Conservation (phyloP, 2,113 vertebrate species). For the Riparia riparia region DNA sequence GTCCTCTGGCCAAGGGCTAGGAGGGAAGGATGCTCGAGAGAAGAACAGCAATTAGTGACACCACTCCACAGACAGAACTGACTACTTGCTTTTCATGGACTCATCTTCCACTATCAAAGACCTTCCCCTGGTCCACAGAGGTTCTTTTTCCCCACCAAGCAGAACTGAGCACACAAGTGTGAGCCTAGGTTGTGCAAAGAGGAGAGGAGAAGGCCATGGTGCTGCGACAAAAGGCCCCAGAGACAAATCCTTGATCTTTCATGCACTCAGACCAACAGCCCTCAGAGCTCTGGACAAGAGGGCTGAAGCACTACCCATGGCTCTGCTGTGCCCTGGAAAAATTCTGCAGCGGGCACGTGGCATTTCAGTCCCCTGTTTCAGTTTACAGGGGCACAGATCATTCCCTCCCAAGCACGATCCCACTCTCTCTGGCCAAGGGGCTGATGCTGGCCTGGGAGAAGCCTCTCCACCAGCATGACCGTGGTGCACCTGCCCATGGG, state of each 20-base stretch:
- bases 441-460: not conserved
- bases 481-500: not conserved
- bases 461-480: not conserved
- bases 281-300: not conserved
- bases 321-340: not conserved
- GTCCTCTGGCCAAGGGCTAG: not conserved
- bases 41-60: not conserved
- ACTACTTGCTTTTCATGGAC: not conserved
- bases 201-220: not conserved
- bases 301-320: not conserved
- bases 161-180: not conserved
- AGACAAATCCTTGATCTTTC: not conserved
- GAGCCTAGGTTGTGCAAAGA: rapidly evolving
- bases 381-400: not conserved
- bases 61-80: not conserved
- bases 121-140: not conserved
- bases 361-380: conserved; percentile 12
- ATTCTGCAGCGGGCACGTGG: not conserved
- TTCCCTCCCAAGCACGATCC: not conserved
- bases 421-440: not conserved
- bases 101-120: not conserved
- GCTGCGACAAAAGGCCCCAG: not conserved
- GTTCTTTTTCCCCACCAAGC: not conserved
- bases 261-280: not conserved
- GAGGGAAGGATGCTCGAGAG: not conserved